Evolutionary conservation across 2,797 vertebrate genomes (phyloP).

Genomic region (Macrochelys suwanniensis): DNA sequence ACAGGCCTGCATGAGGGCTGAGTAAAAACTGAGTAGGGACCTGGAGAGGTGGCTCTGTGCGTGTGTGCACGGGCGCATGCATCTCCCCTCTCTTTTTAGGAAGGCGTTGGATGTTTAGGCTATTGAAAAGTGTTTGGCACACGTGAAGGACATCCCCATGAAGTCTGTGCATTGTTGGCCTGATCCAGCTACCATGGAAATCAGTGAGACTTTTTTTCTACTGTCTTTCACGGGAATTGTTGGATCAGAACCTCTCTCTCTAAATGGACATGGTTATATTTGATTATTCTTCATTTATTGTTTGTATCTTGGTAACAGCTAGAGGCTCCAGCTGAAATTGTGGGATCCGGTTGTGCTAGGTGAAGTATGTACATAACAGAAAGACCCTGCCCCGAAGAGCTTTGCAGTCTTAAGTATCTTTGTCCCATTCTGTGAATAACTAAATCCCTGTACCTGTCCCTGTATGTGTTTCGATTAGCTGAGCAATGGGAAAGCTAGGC

Average conservation of each 20-base stretch:
- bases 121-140: not conserved
- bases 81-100: not conserved
- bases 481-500: not conserved
- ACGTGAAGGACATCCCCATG: not conserved
- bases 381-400: not conserved
- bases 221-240: not conserved
- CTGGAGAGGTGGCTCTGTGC: too few species aligned
- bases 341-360: not conserved
- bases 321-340: not conserved
- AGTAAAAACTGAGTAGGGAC: not conserved
- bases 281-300: not conserved
- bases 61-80: fast-evolving
- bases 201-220: slow-evolving; percentile 9
- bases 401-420: not conserved
- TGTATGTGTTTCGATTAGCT: not conserved
- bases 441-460: not conserved
- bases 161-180: not conserved
- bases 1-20: not conserved
- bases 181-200: slow-evolving; percentile 26
- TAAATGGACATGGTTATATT: not conserved
- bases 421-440: not conserved
- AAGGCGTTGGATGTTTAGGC: not conserved
- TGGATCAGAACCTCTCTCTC: slow-evolving; percentile 8
- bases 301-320: not conserved
- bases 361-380: not conserved